Percentiles rank a stretch among this genome's conserved stretches.
Evolutionary conservation across 1,140 invertebrate species (phyloP).

Genomic region (Dinoponera quadriceps): DNA sequence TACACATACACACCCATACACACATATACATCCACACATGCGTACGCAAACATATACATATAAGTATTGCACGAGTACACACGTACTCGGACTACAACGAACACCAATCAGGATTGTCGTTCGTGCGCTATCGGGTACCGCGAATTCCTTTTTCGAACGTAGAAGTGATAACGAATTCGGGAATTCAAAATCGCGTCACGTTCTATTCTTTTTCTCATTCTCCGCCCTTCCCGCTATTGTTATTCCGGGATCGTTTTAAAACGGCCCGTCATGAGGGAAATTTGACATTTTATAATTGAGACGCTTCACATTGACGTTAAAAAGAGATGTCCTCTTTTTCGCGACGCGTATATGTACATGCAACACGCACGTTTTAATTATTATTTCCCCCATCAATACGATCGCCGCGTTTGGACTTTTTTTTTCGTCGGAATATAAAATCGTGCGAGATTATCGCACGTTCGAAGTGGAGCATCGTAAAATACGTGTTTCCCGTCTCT

Average conservation of each 20-base stretch:
- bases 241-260: not conserved
- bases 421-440: constrained; percentile 5
- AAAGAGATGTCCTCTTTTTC: not conserved
- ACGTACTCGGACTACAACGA: constrained; percentile 14
- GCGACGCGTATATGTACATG: not conserved
- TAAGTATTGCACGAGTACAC: constrained; percentile 38
- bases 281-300: not conserved
- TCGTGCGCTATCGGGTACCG: not conserved
- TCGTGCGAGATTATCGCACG: not conserved
- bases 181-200: not conserved
- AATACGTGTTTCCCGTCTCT: not conserved
- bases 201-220: not conserved
- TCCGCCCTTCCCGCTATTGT: not conserved
- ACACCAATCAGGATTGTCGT: constrained; percentile 28
- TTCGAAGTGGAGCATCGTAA: not conserved
- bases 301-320: not conserved
- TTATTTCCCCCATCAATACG: not conserved
- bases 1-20: constrained; percentile 35
- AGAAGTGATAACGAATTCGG: not conserved
- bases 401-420: not conserved
- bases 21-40: not conserved
- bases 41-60: not conserved
- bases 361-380: constrained; percentile 2
- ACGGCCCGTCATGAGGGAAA: not conserved
- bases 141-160: not conserved